Evolutionary conservation across 1,140 invertebrate species (phyloP), one percentile per base, ranked within the genome.

Genomic region (Nixonia krombeini): DNA sequence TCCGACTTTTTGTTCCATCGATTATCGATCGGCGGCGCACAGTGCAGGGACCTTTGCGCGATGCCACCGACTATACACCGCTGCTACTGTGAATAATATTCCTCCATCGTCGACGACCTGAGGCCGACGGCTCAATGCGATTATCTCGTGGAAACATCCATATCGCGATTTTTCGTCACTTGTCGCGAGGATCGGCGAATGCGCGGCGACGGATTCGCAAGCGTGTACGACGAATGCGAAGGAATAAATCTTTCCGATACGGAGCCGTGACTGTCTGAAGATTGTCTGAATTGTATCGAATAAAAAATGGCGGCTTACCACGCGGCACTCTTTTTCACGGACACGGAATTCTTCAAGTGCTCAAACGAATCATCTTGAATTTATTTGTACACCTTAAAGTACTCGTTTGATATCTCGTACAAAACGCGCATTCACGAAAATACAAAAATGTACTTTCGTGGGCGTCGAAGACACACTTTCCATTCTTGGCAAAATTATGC

Each of bases 1-100:
- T 80, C 73, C 35, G 68, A 75, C 74, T 79, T 79, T 80, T 80
- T 78, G 72, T 74, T 69, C 65, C 46, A 79, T 81, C 78, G 79
- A 82, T 81, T 78, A 82, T 81, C 76, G 79, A 82, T 81, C 70
- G 67, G 70, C 35, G 18, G 40, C 40, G 41, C 42, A 26, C 73
- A 62, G 75, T 70, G 75, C 79, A 80, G 63, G 28, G 73, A 80
- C 78, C 80, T 69, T 59, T 17, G 10, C 12, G 9, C 12, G n/a
- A 29, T 46, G 41, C 44, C 15, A 31, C 37, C 31, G 9, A 57
- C 31, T 18, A 4, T 8, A 10, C 12, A 13, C 16, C 31, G 29
- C 8, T 31, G 29, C 29, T 31, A 4, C 29, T 31, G 33, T 37
- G 33, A 37, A 16, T 37, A 37, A 37, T 37, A 37, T 37, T 16